These are phyloP conservation scores for Antitype chi DNA, from an alignment of 2,888 invertebrate species.

Conservation along the genomic window DNA sequence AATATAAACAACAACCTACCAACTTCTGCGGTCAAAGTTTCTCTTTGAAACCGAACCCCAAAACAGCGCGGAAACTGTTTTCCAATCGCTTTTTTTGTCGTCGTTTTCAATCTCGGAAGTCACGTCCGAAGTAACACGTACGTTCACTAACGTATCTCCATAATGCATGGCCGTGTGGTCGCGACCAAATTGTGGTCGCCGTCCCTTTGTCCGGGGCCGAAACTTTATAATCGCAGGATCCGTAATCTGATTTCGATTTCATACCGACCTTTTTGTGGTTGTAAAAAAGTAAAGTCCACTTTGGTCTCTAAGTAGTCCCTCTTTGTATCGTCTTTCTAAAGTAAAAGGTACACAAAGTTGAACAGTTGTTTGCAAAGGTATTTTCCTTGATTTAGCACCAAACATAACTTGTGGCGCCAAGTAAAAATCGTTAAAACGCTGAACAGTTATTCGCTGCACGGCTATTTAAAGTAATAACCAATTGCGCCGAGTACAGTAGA, in stretches of 20 bases:
- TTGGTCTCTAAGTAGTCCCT: constrained; percentile 74
- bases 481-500: constrained; percentile 49
- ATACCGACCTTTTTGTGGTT: constrained; percentile 83
- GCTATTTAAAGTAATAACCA: constrained; percentile 61
- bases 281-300: constrained; percentile 83
- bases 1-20: constrained; percentile 25
- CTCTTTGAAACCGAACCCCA: constrained; percentile 60
- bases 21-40: constrained; percentile 57
- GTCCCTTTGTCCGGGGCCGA: constrained; percentile 76
- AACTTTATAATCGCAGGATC: constrained; percentile 86
- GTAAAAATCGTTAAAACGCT: constrained; percentile 61
- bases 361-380: constrained; percentile 73
- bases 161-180: constrained; percentile 80
- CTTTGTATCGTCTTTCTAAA: constrained; percentile 77
- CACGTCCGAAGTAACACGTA: constrained; percentile 78
- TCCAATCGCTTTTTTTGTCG: constrained; percentile 67
- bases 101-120: constrained; percentile 74
- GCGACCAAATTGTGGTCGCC: constrained; percentile 74
- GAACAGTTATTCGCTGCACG: constrained; percentile 54
- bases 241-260: constrained; percentile 87
- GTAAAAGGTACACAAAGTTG: constrained; percentile 76
- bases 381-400: constrained; percentile 69
- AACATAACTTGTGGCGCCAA: constrained; percentile 71
- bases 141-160: constrained; percentile 72
- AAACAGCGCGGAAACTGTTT: constrained; percentile 65